These are phyloP conservation scores for Indri indri DNA, from an alignment of 2,113 vertebrate species.

Conservation along the genomic window DNA sequence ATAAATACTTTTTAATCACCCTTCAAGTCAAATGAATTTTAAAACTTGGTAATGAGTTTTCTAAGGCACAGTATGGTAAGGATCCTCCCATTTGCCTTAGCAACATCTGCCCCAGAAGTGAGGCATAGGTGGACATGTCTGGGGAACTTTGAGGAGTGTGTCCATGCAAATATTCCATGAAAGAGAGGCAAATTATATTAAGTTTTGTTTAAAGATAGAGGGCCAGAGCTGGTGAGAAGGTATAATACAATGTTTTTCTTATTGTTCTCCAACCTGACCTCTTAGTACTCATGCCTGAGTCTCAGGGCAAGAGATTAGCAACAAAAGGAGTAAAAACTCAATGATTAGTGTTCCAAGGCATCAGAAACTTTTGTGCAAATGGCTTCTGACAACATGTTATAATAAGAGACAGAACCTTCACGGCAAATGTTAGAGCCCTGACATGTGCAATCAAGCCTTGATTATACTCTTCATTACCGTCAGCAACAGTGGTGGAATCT, in stretches of 20 bases:
- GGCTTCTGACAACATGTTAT: neutral
- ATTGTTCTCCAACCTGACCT: neutral
- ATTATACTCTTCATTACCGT: neutral
- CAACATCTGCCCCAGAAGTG: neutral
- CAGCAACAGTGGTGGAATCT: neutral
- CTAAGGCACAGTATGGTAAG: neutral
- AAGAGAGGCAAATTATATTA: neutral
- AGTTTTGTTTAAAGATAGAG: neutral
- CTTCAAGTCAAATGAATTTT: neutral
- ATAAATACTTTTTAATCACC: neutral
- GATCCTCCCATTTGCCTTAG: neutral
- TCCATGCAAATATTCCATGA: neutral
- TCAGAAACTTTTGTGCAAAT: neutral
- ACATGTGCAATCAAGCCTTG: neutral
- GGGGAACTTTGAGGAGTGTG: neutral
- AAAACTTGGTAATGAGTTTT: conserved; percentile 22
- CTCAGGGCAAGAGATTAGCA: neutral
- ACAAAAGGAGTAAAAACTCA: neutral
- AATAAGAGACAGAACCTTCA: neutral
- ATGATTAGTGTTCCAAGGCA: neutral
- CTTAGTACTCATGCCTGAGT: neutral
- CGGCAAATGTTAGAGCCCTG: neutral
- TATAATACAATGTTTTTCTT: neutral
- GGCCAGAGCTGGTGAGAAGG: neutral
- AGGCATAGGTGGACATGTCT: neutral